Evolutionary conservation across 2,797 vertebrate genomes (phyloP).

Genomic region (Triplophysa bombifrons): DNA sequence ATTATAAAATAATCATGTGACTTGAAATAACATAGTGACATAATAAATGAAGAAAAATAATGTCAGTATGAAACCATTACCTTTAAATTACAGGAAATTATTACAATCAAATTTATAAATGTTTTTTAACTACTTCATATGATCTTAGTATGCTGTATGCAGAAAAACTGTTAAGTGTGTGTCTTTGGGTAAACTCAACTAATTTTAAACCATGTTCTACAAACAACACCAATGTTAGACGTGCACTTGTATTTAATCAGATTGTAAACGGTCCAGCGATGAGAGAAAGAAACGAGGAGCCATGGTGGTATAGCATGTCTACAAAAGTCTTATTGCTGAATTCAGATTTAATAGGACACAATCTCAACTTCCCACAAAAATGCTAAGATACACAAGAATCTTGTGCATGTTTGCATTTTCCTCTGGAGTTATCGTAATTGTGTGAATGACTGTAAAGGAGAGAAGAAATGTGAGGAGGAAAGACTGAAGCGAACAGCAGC

Average conservation of each 20-base stretch:
- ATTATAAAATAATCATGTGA: constrained; percentile 16
- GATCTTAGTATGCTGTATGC: background rate
- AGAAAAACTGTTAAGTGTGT: constrained; percentile 1
- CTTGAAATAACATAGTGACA: constrained; percentile 28
- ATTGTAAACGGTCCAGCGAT: constrained; percentile 14
- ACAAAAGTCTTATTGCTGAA: constrained; percentile 9
- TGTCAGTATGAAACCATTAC: constrained; percentile 29
- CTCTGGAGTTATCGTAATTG: background rate
- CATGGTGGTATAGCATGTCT: background rate
- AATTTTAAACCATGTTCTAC: background rate
- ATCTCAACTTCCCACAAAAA: constrained; percentile 13
- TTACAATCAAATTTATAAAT: background rate
- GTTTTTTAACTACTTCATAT: too few species aligned
- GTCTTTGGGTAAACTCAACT: background rate
- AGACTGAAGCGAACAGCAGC: constrained; percentile 50
- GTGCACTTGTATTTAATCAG: constrained; percentile 27
- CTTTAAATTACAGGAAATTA: constrained; percentile 33
- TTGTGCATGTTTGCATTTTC: background rate
- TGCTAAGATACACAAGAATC: background rate
- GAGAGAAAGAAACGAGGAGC: constrained; percentile 1
- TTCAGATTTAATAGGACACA: background rate
- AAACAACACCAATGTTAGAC: background rate
- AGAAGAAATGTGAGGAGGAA: background rate
- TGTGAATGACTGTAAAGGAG: background rate
- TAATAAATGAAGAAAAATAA: constrained; percentile 3